Evolutionary conservation across 2,113 vertebrate genomes (phyloP).

Genomic region (Anas platyrhynchos): DNA sequence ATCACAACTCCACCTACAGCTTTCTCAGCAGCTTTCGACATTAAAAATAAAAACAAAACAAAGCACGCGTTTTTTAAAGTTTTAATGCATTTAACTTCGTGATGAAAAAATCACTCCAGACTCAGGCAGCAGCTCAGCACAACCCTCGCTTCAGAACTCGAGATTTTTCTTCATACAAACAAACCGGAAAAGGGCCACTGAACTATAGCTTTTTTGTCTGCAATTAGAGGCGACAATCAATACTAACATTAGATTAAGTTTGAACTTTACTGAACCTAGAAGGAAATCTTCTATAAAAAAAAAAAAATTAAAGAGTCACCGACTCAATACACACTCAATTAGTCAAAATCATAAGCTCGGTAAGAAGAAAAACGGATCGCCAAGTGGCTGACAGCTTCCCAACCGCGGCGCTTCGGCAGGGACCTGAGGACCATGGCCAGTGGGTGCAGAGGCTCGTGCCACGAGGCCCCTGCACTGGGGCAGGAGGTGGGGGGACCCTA

Average conservation of each 20-base stretch:
- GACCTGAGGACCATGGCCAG: accelerated
- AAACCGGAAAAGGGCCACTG: neutral
- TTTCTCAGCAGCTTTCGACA: neutral
- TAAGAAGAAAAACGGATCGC: neutral
- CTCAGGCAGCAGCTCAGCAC: neutral
- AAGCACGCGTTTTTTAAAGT: neutral
- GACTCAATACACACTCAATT: constrained; percentile 43
- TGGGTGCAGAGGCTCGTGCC: accelerated
- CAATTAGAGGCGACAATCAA: constrained; percentile 55
- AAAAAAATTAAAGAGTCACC: constrained; percentile 29
- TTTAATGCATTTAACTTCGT: neutral
- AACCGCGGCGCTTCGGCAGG: too few species aligned
- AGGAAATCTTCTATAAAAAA: constrained; percentile 65
- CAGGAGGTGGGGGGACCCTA: too few species aligned
- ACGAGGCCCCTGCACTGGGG: neutral
- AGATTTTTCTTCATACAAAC: neutral
- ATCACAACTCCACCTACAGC: neutral
- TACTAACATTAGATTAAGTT: constrained; percentile 63
- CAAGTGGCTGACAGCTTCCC: accelerated
- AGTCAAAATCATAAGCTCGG: constrained; percentile 39
- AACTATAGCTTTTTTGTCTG: neutral
- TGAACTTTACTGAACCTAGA: constrained; percentile 54
- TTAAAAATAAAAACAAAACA: neutral
- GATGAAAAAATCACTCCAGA: neutral
- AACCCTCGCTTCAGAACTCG: neutral